These are phyloP conservation scores for Drosophila falleni DNA, from an alignment of 2,888 invertebrate genomes.

Conservation along the genomic window DNA sequence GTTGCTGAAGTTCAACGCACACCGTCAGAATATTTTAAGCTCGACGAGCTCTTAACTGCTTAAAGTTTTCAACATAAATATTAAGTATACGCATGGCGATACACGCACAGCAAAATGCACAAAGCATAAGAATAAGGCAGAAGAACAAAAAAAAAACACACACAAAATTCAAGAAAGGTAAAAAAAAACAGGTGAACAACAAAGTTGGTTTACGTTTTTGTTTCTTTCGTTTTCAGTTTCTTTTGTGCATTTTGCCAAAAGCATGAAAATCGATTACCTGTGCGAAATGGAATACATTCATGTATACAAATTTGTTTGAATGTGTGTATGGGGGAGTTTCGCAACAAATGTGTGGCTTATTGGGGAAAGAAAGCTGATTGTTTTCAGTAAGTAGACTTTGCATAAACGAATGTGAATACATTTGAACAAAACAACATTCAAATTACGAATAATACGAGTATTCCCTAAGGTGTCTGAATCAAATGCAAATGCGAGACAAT, in stretches of 20 bases:
- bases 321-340: background rate
- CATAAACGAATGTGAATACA: slow-evolving; percentile 74
- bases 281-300: slow-evolving; percentile 71
- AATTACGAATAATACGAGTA: slow-evolving; percentile 44
- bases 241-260: slow-evolving; percentile 79
- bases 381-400: slow-evolving; percentile 73
- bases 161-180: slow-evolving; percentile 47
- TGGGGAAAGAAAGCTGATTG: slow-evolving; percentile 67
- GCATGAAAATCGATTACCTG: slow-evolving; percentile 80
- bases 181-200: slow-evolving; percentile 58
- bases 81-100: slow-evolving; percentile 68
- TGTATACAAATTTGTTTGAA: slow-evolving; percentile 24
- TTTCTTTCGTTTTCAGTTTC: slow-evolving; percentile 19
- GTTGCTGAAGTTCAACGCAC: slow-evolving; percentile 68
- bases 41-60: slow-evolving; percentile 76
- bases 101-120: slow-evolving; percentile 45
- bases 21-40: slow-evolving; percentile 75
- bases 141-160: slow-evolving; percentile 29
- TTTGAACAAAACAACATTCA: slow-evolving; percentile 55
- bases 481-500: slow-evolving; percentile 50
- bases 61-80: slow-evolving; percentile 79
- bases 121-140: slow-evolving; percentile 40
- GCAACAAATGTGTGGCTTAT: slow-evolving; percentile 52
- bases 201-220: slow-evolving; percentile 65
- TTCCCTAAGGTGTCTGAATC: slow-evolving; percentile 21